phyloP scores from a whole-genome alignment of 1,140 invertebrate species.

The Ceratosolen solmsi region DNA sequence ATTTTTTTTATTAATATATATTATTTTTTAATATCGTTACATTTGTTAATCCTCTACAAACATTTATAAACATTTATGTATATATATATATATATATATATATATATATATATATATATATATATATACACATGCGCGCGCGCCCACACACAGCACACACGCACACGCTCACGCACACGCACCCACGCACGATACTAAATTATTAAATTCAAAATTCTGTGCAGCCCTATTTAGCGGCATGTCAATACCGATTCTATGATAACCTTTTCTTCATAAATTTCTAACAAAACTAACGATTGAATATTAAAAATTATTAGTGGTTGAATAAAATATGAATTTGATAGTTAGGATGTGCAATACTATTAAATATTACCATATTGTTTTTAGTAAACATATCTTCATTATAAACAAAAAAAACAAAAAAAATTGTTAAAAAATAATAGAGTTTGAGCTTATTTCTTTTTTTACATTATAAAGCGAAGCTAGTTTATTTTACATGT shows the following conservation, averaged over 20 bases:
- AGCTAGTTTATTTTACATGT: constrained; percentile 18
- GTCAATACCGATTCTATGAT: neutral
- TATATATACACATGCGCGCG: no score
- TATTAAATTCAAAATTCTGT: neutral
- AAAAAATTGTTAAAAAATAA: constrained; percentile 20
- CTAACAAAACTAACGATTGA: constrained; percentile 15
- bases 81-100: no score
- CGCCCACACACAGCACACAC: no score
- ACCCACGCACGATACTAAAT: neutral
- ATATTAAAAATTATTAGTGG: neutral
- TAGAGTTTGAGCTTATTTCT: constrained; percentile 35
- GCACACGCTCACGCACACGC: no score
- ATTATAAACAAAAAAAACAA: neutral
- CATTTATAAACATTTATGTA: no score
- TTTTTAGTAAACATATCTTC: constrained; percentile 3
- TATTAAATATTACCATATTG: no score
- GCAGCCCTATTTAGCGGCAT: constrained; percentile 24
- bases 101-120: no score
- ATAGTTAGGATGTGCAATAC: constrained; percentile 14
- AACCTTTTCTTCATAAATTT: neutral
- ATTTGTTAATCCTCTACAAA: no score
- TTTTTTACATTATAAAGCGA: constrained; percentile 3
- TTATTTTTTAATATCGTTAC: neutral
- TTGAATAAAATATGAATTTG: neutral
- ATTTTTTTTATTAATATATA: neutral